These are phyloP conservation scores for Agelaius tricolor DNA, from an alignment of 2,113 vertebrate genomes.

Conservation along the genomic window DNA sequence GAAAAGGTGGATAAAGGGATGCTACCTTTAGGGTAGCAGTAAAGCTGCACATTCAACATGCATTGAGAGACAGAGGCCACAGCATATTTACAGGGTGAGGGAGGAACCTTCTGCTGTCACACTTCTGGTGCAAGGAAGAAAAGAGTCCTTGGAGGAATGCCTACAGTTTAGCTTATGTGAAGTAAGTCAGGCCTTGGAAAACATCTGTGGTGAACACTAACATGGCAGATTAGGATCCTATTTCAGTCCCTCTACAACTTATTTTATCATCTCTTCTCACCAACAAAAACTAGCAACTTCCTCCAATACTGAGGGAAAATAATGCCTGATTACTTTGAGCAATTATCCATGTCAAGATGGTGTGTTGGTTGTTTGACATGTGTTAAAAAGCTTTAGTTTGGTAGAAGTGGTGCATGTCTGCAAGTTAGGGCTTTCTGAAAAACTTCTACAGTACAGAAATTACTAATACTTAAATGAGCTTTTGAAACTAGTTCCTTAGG, in stretches of 20 bases:
- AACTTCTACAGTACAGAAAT: background rate
- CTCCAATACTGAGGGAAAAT: rapidly evolving
- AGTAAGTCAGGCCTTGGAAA: background rate
- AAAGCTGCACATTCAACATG: rapidly evolving
- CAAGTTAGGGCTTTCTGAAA: background rate
- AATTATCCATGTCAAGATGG: background rate
- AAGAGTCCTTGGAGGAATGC: background rate
- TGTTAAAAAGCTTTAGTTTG: background rate
- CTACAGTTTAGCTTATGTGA: background rate
- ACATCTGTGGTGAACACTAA: background rate
- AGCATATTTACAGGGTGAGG: background rate
- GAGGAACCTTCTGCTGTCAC: background rate
- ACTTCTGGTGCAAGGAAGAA: rapidly evolving
- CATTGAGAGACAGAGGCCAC: rapidly evolving
- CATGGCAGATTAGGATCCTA: background rate
- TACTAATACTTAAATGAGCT: background rate
- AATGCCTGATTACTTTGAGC: background rate
- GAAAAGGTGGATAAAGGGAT: too few species aligned
- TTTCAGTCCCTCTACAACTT: background rate
- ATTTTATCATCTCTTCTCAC: background rate
- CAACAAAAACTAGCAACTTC: background rate
- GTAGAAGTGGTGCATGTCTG: background rate
- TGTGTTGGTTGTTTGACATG: background rate
- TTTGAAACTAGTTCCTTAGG: background rate
- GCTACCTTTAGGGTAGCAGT: background rate